Evolutionary conservation across 1,140 invertebrate genomes (phyloP), one percentile per base, ranked within the genome.

Genomic region (Musca vetustissima): DNA sequence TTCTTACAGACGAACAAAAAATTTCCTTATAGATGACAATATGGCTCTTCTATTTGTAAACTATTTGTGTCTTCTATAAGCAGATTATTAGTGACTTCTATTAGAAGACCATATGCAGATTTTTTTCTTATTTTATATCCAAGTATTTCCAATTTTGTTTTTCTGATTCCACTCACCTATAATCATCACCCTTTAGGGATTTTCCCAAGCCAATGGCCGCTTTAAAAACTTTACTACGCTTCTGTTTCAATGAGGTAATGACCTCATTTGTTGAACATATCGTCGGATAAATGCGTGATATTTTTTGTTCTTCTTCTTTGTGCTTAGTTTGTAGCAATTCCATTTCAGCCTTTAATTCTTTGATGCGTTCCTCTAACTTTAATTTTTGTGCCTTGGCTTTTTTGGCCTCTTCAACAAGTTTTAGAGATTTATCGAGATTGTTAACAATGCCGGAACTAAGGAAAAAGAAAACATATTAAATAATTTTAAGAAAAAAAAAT

Each of bases 131-230:
- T 28, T 28, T 28, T 8, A 4, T 28, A 28, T 28, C 3, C 3
- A 28, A 64, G 22, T 6, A 32, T 48, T 14, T 13, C 19, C 3
- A 48, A 21, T 24, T 28, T 8, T 21, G n/a, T n/a, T n/a, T n/a
- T n/a, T n/a, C n/a, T n/a, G n/a, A n/a, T n/a, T n/a, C n/a, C 9
- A 25, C 57, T 32, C 75, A 80, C 79, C 79, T 80, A 75, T 80
- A 80, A 70, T 80, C 74, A 21, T 72, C 65, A 70, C 79, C 79
- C 36, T 70, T 70, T 15, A 81, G 61, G 68, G 71, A 73, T 66
- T 73, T 77, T 64, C 79, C 79, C 64, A 81, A 61, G 25, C 77
- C 74, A 71, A 74, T 68, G 14, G 79, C 77, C 8, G 76, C 75
- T 28, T 74, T 68, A 48, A 70, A 70, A 1, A 81, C 61, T 55